These are phyloP conservation scores for Willowsia nigromaculata DNA, from an alignment of 2,888 invertebrate genomes.

Conservation along the genomic window DNA sequence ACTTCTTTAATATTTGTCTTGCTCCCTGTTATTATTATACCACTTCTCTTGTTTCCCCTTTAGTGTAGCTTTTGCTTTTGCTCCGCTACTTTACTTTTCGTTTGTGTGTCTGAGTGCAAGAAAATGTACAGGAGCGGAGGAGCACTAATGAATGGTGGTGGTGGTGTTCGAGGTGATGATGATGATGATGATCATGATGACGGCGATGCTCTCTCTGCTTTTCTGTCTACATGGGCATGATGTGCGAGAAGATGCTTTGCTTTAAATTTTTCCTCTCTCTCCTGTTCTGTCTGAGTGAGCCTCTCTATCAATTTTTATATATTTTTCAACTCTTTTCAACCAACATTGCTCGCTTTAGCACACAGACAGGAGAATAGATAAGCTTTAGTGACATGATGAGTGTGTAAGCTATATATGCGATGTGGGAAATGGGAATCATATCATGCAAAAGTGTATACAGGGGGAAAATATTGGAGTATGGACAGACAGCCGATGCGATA, in stretches of 20 bases:
- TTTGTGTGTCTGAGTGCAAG: neutral
- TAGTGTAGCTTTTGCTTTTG: neutral
- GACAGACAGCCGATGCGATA: neutral
- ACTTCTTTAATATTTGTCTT: neutral
- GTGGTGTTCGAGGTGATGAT: neutral
- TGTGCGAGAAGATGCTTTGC: neutral
- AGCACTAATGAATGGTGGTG: conserved; percentile 18
- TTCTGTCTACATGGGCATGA: neutral
- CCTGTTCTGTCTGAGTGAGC: conserved; percentile 39
- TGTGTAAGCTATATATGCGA: too few species aligned
- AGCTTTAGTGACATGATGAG: too few species aligned
- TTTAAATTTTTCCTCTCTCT: neutral
- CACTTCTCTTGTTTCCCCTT: neutral
- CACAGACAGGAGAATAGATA: too few species aligned
- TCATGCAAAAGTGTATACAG: too few species aligned
- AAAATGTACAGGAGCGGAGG: neutral
- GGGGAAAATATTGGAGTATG: neutral
- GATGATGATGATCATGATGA: conserved; percentile 29
- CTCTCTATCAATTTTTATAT: too few species aligned
- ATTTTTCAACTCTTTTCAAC: too few species aligned
- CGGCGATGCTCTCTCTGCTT: neutral
- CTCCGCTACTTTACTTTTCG: neutral
- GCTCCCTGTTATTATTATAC: too few species aligned
- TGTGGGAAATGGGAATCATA: too few species aligned
- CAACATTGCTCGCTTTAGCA: too few species aligned